Percentiles rank a stretch among this genome's conserved stretches.
phyloP scores from a whole-genome alignment of 2,113 vertebrate genomes.

The Dasyornis broadbenti region DNA sequence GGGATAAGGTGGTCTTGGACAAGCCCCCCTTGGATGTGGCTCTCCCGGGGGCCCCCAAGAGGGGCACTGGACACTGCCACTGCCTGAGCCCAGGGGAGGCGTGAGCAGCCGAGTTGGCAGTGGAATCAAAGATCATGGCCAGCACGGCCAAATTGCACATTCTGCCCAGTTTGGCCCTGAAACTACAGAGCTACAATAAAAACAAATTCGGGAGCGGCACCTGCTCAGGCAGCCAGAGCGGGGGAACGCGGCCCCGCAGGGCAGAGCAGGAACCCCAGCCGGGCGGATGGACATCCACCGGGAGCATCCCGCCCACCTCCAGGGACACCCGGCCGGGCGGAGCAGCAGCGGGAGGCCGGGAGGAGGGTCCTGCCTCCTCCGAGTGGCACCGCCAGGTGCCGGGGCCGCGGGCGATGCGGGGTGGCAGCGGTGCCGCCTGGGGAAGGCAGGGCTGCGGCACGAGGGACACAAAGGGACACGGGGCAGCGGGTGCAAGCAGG shows the following conservation, averaged over 20 bases:
- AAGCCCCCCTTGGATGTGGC: neutral
- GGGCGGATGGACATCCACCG: neutral
- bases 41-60: neutral
- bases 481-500: neutral
- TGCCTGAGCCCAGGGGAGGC: neutral
- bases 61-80: conserved; percentile 16
- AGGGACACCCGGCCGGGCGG: neutral
- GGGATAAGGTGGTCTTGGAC: neutral
- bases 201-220: conserved; percentile 22
- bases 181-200: conserved; percentile 67
- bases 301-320: neutral
- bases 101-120: conserved; percentile 40
- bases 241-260: neutral
- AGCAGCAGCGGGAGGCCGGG: neutral
- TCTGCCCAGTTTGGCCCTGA: conserved; percentile 57
- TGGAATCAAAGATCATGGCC: conserved; percentile 52
- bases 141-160: conserved; percentile 48
- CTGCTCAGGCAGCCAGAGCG: conserved; percentile 31
- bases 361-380: conserved; percentile 53
- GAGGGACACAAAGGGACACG: neutral
- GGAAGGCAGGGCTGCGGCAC: neutral
- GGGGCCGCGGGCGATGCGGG: neutral
- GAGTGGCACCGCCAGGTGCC: neutral
- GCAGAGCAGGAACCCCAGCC: neutral
- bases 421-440: rapidly evolving